phyloP scores from a whole-genome alignment of 2,797 vertebrate genomes.

The Anguilla anguilla region DNA sequence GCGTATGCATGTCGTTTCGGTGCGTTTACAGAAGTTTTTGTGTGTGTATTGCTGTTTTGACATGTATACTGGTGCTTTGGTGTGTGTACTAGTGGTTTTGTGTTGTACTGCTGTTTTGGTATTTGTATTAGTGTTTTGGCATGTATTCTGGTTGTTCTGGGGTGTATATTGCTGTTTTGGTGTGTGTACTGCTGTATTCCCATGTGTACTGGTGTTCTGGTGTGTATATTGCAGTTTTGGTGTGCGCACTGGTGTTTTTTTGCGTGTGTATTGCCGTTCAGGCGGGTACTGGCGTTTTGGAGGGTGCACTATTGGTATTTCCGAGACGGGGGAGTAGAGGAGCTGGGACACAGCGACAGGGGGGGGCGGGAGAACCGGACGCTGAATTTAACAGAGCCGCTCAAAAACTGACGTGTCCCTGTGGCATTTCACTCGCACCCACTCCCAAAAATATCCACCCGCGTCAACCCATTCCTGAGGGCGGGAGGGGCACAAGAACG shows the following conservation, averaged over 20 bases:
- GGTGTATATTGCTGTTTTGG: not conserved
- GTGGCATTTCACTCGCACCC: slow-evolving; percentile 65
- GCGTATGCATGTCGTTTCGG: not conserved
- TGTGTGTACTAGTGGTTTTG: not conserved
- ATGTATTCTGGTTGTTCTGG: not conserved
- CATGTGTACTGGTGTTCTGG: not conserved
- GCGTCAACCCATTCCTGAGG: slow-evolving; percentile 4
- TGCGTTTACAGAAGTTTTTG: too few species aligned
- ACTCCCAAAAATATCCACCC: slow-evolving; percentile 46
- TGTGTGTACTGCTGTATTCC: not conserved
- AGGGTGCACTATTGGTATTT: not conserved
- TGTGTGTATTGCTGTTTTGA: not conserved
- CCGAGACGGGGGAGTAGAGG: not conserved
- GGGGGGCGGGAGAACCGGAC: not conserved
- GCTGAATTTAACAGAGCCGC: slow-evolving; percentile 44
- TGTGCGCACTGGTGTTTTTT: not conserved
- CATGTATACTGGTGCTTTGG: not conserved
- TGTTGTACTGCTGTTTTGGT: not conserved
- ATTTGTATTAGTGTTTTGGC: not conserved
- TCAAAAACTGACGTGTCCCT: slow-evolving; percentile 57
- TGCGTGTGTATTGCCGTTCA: not conserved
- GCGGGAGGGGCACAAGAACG: not conserved
- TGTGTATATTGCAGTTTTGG: not conserved
- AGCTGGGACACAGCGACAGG: not conserved
- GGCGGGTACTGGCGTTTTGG: not conserved